Evolutionary conservation across 2,797 vertebrate genomes (phyloP).

Genomic region (Melanotaenia parkinsoni): DNA sequence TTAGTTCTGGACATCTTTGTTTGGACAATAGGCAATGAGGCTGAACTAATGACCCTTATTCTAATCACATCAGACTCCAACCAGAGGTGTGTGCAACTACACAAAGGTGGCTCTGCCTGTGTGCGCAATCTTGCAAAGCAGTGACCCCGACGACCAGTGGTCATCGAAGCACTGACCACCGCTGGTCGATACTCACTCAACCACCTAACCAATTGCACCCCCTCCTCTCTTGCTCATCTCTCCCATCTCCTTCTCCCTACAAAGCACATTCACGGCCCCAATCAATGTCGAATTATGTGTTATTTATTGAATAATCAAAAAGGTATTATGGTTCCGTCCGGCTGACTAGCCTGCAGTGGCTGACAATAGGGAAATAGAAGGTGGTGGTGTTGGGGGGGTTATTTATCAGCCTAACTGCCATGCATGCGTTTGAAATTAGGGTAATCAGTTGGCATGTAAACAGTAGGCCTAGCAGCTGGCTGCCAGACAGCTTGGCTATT

Average conservation of each 20-base stretch:
- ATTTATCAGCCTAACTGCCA: slow-evolving; percentile 84
- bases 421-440: slow-evolving; percentile 89
- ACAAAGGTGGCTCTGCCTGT: slow-evolving; percentile 15
- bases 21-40: slow-evolving; percentile 79
- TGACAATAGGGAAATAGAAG: slow-evolving; percentile 72
- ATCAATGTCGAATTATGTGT: slow-evolving; percentile 91
- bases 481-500: slow-evolving; percentile 87
- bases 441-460: slow-evolving; percentile 94
- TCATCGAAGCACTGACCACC: slow-evolving; percentile 83
- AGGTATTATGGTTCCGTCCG: slow-evolving; percentile 80
- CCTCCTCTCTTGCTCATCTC: slow-evolving; percentile 29
- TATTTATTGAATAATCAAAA: slow-evolving; percentile 93
- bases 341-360: slow-evolving; percentile 74
- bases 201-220: slow-evolving; percentile 56
- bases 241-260: slow-evolving; percentile 52
- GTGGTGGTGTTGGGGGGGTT: slow-evolving; percentile 57
- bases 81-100: slow-evolving; percentile 47
- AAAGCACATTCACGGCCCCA: slow-evolving; percentile 81
- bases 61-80: slow-evolving; percentile 81
- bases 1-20: slow-evolving; percentile 74
- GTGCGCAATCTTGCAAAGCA: slow-evolving; percentile 47
- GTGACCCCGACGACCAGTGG: slow-evolving; percentile 82
- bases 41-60: slow-evolving; percentile 79
- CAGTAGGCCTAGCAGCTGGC: slow-evolving; percentile 88
- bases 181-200: slow-evolving; percentile 81